phyloP scores from a whole-genome alignment of 2,797 vertebrate genomes.

The Cossypha dichroa region DNA sequence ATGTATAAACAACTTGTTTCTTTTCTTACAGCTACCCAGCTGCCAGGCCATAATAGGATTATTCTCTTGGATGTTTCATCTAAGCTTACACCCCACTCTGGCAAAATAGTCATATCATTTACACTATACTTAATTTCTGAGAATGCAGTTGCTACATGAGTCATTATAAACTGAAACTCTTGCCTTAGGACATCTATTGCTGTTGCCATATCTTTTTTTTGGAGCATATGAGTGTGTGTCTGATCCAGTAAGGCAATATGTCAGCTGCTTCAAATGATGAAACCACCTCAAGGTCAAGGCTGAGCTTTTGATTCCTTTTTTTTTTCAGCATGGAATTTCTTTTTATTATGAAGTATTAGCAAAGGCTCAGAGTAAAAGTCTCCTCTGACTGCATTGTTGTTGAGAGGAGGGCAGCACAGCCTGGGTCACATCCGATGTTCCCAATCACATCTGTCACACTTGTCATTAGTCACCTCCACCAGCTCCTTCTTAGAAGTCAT shows the following conservation, averaged over 20 bases:
- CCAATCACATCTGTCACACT: neutral
- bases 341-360: neutral
- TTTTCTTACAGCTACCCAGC: conserved; percentile 16
- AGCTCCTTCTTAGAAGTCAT: neutral
- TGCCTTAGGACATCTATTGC: neutral
- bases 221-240: neutral
- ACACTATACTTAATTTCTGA: conserved; percentile 28
- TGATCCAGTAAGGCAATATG: neutral
- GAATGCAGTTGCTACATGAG: neutral
- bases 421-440: neutral
- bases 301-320: neutral
- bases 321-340: neutral
- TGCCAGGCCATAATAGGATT: conserved; percentile 21
- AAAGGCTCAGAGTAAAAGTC: neutral
- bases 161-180: conserved; percentile 32
- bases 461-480: neutral
- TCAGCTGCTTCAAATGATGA: conserved; percentile 3
- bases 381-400: neutral
- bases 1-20: conserved; percentile 32
- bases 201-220: neutral
- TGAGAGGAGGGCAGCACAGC: neutral
- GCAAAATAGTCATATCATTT: conserved; percentile 14
- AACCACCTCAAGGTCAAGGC: neutral
- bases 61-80: conserved; percentile 33
- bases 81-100: neutral